Conservation (phyloP, 53 echinoderm and acorn worm species). For the Pentamera pediparva region DNA sequence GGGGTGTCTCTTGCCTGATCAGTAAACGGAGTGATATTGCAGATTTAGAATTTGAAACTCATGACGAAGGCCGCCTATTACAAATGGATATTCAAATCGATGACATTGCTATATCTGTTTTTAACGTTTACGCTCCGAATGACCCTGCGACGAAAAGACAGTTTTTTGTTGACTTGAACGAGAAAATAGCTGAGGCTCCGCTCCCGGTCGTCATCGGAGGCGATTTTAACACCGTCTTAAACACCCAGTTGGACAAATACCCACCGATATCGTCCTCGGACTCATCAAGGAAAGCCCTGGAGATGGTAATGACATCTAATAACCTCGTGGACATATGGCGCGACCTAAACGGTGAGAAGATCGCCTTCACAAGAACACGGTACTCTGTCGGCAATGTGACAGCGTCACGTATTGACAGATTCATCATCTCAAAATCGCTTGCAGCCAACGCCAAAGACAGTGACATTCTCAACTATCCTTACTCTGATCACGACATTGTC, state of each 20-base stretch:
- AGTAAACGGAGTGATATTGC: no score
- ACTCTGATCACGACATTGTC: not conserved
- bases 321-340: not conserved
- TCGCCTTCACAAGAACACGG: not conserved
- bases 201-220: not conserved
- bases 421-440: not conserved
- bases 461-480: not conserved
- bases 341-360: not conserved
- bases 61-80: no score
- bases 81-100: no score
- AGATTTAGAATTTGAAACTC: no score
- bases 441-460: not conserved
- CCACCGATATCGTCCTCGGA: no score
- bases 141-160: not conserved
- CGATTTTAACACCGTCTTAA: not conserved
- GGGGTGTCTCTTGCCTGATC: no score
- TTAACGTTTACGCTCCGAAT: not conserved
- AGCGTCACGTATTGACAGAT: not conserved
- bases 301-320: no score
- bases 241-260: not conserved
- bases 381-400: not conserved
- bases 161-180: not conserved
- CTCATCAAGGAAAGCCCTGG: no score
- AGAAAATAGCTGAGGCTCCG: not conserved
- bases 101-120: not conserved